These are phyloP conservation scores for Amphiprion clarkii DNA, from an alignment of 2,797 vertebrate genomes.

Conservation along the genomic window DNA sequence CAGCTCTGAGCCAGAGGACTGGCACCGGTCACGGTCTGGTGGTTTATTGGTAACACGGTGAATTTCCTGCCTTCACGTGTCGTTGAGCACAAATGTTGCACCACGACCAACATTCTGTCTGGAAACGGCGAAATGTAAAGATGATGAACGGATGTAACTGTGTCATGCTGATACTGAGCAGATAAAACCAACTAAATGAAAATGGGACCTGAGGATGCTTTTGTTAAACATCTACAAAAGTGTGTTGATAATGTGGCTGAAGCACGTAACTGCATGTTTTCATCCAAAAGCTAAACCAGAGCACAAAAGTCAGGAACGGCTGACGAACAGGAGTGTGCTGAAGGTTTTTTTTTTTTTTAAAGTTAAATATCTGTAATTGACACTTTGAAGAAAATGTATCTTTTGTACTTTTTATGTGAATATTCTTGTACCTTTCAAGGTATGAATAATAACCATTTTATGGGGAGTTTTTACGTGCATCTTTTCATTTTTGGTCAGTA, in stretches of 20 bases:
- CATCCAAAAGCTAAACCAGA: constrained; percentile 5
- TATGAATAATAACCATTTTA: constrained; percentile 35
- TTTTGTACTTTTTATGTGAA: constrained; percentile 66
- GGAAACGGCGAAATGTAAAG: constrained; percentile 1
- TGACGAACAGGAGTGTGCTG: constrained; percentile 27
- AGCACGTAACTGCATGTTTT: constrained; percentile 1
- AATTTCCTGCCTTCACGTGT: neutral
- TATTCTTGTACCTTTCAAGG: constrained; percentile 44
- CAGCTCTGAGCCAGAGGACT: constrained; percentile 13
- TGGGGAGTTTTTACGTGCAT: constrained; percentile 40
- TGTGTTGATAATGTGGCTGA: constrained; percentile 7
- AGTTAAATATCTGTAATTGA: constrained; percentile 51
- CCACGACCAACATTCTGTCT: neutral
- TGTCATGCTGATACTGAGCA: neutral
- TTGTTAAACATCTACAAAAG: constrained; percentile 22
- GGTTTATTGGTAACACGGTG: neutral
- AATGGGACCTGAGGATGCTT: neutral
- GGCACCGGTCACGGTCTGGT: neutral
- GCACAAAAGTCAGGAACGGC: constrained; percentile 30
- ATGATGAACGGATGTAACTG: constrained; percentile 2
- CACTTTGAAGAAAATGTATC: constrained; percentile 57
- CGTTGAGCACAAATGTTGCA: neutral
- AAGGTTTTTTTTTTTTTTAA: constrained; percentile 45
- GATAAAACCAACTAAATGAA: constrained; percentile 4
- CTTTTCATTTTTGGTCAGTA: constrained; percentile 53